These are phyloP conservation scores for Sceloporus tristichus DNA, from an alignment of 2,113 vertebrate species.

Conservation along the genomic window DNA sequence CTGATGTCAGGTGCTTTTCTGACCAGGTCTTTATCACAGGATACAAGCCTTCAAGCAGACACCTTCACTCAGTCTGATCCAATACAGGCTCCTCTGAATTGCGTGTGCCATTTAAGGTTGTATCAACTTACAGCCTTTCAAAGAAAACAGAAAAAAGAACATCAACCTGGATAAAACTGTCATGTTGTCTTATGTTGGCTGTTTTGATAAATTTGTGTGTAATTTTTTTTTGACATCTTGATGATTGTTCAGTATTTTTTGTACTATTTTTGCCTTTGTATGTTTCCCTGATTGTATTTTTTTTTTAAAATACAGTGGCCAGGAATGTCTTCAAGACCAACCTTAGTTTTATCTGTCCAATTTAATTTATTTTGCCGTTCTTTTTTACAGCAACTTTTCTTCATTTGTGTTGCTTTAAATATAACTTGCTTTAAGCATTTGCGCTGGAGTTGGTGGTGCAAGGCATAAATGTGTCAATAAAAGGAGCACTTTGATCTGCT, in stretches of 20 bases:
- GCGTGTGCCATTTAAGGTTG: slow-evolving; percentile 25
- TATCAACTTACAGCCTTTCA: background rate
- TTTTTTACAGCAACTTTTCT: slow-evolving; percentile 45
- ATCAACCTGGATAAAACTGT: slow-evolving; percentile 22
- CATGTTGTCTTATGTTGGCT: slow-evolving; percentile 11
- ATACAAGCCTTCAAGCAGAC: background rate
- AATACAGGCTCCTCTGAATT: slow-evolving; percentile 1
- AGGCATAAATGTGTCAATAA: slow-evolving; percentile 46
- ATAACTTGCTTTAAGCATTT: slow-evolving; percentile 13
- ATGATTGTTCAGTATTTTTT: slow-evolving; percentile 60
- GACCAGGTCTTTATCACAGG: background rate
- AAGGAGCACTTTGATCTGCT: slow-evolving; percentile 49
- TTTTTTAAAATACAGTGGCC: slow-evolving; percentile 43
- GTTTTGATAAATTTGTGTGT: slow-evolving; percentile 41
- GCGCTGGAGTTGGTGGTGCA: slow-evolving; percentile 21
- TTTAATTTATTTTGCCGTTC: slow-evolving; percentile 79
- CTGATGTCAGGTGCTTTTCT: background rate
- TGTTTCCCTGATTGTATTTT: slow-evolving; percentile 40
- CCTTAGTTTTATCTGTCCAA: slow-evolving; percentile 48
- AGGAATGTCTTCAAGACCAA: slow-evolving; percentile 35
- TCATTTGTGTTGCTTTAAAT: background rate
- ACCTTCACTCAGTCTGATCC: background rate
- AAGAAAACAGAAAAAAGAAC: slow-evolving; percentile 1
- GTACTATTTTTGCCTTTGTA: slow-evolving; percentile 57
- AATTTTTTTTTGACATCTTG: slow-evolving; percentile 37